Evolutionary conservation across 2,797 vertebrate species (phyloP).

Genomic region (Pelochelys cantorii): DNA sequence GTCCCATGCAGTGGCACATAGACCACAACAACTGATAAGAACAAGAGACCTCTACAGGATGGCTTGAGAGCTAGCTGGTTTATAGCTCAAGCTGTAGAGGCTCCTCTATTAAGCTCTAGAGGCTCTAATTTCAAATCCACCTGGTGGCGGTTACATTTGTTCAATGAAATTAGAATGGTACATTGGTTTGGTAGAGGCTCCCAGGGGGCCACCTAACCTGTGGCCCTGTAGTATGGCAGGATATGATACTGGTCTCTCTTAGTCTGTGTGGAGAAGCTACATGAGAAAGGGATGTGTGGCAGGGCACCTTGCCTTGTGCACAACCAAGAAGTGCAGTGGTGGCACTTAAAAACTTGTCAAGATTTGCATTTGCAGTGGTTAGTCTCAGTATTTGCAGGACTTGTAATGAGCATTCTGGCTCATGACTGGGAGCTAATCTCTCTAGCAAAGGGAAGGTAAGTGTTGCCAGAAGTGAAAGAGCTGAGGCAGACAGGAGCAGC

Average conservation of each 20-base stretch:
- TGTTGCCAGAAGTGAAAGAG: background rate
- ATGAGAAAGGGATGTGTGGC: background rate
- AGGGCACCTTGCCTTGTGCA: background rate
- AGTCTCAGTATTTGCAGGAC: background rate
- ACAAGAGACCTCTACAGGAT: no score
- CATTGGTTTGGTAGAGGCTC: background rate
- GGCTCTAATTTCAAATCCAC: no score
- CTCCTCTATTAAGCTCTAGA: no score
- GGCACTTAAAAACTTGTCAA: background rate
- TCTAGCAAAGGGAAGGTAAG: background rate
- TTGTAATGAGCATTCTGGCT: background rate
- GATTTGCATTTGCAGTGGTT: background rate
- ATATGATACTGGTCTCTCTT: background rate
- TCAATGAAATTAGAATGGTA: background rate
- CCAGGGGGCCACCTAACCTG: background rate
- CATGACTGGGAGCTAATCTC: background rate
- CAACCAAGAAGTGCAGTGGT: background rate
- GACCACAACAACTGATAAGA: no score
- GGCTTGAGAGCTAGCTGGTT: no score
- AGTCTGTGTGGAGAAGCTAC: background rate
- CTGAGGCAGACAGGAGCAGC: background rate
- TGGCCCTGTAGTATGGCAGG: background rate
- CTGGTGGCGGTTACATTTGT: background rate
- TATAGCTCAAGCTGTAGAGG: no score
- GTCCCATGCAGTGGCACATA: no score